phyloP scores from a whole-genome alignment of 2,888 invertebrate genomes.

The Rhogogaster chlorosoma region DNA sequence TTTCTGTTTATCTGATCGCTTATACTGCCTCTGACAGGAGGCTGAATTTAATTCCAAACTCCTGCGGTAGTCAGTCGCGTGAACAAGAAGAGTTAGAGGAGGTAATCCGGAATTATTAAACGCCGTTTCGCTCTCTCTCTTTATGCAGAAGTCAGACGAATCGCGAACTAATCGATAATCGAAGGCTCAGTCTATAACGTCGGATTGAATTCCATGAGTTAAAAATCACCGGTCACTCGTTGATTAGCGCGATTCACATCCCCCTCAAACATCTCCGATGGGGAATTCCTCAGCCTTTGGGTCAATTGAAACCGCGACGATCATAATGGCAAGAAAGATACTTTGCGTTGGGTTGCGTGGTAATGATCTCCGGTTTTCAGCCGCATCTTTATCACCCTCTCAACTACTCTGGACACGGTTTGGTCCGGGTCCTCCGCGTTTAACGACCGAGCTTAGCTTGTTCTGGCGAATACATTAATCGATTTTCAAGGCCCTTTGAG shows the following conservation, averaged over 20 bases:
- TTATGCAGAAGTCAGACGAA: background rate
- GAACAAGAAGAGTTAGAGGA: conserved; percentile 10
- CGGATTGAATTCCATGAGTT: background rate
- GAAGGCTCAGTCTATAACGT: background rate
- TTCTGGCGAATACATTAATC: conserved; percentile 21
- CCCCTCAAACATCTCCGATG: background rate
- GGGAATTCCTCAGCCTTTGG: background rate
- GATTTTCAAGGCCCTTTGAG: background rate
- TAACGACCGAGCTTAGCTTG: conserved; percentile 25
- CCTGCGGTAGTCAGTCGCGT: conserved; percentile 1
- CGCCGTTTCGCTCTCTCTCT: background rate
- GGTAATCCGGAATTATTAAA: background rate
- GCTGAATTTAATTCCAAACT: conserved; percentile 15
- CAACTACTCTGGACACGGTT: conserved; percentile 8
- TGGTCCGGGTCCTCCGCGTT: conserved; percentile 15
- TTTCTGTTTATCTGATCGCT: conserved; percentile 19
- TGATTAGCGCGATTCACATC: background rate
- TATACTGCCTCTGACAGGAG: background rate
- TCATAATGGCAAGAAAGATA: background rate
- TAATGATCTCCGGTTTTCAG: conserved; percentile 32
- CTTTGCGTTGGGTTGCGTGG: background rate
- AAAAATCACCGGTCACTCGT: background rate
- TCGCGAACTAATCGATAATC: background rate
- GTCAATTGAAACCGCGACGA: background rate
- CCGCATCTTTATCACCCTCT: conserved; percentile 36